Evolutionary conservation across 1,140 invertebrate species (phyloP), one percentile per base, ranked within the genome.

Genomic region (Teleopsis dalmanni): DNA sequence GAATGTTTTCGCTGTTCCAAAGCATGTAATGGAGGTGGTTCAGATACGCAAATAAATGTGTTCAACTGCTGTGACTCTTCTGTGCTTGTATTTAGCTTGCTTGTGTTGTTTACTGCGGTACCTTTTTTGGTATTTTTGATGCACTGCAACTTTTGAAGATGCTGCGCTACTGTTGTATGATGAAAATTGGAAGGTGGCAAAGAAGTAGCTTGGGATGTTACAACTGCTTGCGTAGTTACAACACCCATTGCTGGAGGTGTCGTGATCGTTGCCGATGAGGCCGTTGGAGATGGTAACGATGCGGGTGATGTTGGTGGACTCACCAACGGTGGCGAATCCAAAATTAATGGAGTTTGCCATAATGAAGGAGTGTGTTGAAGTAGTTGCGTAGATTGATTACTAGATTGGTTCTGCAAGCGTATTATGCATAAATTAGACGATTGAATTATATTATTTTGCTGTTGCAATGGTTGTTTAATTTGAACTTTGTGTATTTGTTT

Each of bases 161-260:
- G 65, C 33, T 69, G 65, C 31, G 65, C 65, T 53, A 68, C 35
- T 9, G 65, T 68, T 19, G 57, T 67, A 29, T 68, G 60, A 55
- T 68, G 65, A 46, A 68, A 68, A 41, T 68, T 68, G 16, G 65
- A 68, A 18, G 65, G 65, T 37, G 65, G 62, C 52, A 68, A 45
- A 18, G 62, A 47, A 29, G 58, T 64, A 5, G 45, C 50, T 23
- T 41, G 14, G 14, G 26, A 34, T 40, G 49, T 40, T 26, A 29
- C 33, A 26, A 48, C 14, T 23, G 48, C 26, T 23, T 27, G 31
- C 19, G 31, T 34, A 29, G 43, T 43, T 47, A 62, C 62, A 36
- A 61, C 53, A 19, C 57, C 56, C 21, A 53, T 56, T 19, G 59
- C 53, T 36, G 59, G 48, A 16, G 53, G 11, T 35, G 35, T 19